Evolutionary conservation across 1,140 invertebrate species (phyloP).

Genomic region (Drosophila tristis): DNA sequence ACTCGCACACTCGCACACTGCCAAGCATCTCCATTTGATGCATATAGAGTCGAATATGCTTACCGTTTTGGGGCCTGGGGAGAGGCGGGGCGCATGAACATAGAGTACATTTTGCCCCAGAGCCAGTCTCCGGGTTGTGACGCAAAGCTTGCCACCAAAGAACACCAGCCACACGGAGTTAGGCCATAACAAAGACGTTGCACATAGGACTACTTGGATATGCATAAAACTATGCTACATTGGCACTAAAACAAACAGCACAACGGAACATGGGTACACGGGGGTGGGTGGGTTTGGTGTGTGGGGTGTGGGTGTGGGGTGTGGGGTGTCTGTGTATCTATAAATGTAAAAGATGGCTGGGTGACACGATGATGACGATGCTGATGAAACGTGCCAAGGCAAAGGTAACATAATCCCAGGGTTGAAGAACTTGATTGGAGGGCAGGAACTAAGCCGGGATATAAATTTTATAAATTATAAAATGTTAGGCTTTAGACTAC

Average conservation of each 20-base stretch:
- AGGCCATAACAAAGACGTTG: constrained; percentile 72
- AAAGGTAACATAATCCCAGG: constrained; percentile 63
- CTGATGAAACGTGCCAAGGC: constrained; percentile 63
- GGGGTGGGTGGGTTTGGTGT: constrained; percentile 7
- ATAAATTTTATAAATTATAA: no score
- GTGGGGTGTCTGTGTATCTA: constrained; percentile 34
- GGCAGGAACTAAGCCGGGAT: not conserved
- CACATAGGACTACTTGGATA: constrained; percentile 70
- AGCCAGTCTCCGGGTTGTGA: constrained; percentile 21
- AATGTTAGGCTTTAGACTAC: constrained; percentile 1
- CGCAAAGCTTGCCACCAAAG: constrained; percentile 15
- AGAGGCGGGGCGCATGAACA: constrained; percentile 13
- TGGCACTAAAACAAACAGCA: constrained; percentile 80
- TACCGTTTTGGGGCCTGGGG: constrained; percentile 39
- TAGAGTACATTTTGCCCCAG: constrained; percentile 56
- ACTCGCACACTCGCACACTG: not conserved
- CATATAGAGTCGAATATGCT: constrained; percentile 36
- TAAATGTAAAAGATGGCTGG: constrained; percentile 42
- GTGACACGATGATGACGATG: constrained; percentile 60
- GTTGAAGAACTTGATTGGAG: constrained; percentile 24
- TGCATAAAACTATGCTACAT: constrained; percentile 82
- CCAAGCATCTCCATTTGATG: not conserved
- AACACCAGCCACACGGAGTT: constrained; percentile 56
- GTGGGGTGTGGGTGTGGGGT: constrained; percentile 10
- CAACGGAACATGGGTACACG: constrained; percentile 42